phyloP scores from a whole-genome alignment of 2,888 invertebrate species.

The Hyposoter dolosus region DNA sequence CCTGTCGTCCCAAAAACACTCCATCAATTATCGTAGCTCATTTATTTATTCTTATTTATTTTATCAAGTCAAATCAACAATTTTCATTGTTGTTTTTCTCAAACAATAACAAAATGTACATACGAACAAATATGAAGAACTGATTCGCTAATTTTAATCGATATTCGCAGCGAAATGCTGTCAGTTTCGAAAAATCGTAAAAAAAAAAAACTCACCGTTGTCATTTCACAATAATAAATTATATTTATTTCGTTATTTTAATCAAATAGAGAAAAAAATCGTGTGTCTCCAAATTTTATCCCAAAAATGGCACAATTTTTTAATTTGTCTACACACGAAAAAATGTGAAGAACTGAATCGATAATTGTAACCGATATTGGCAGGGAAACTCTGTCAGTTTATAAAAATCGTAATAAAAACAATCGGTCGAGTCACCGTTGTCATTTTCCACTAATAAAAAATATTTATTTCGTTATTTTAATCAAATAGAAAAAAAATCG shows the following conservation, averaged over 20 bases:
- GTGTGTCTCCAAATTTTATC: too few relatives aligned
- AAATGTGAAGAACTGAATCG: not conserved
- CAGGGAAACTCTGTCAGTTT: not conserved
- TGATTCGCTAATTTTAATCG: not conserved
- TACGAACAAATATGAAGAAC: not conserved
- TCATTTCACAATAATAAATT: too few relatives aligned
- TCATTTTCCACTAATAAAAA: too few relatives aligned
- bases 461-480: too few relatives aligned
- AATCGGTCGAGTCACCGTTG: not conserved
- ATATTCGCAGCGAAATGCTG: not conserved
- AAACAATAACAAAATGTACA: not conserved
- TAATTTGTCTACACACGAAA: not conserved
- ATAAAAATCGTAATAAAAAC: not conserved
- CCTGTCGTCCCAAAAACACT: not conserved
- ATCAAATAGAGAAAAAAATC: too few relatives aligned
- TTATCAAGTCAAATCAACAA: too few relatives aligned
- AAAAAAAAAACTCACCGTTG: not conserved
- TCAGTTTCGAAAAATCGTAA: too few relatives aligned
- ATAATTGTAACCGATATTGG: not conserved
- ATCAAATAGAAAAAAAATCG: too few relatives aligned
- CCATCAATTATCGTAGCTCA: not conserved
- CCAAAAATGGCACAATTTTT: too few relatives aligned
- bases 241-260: too few relatives aligned
- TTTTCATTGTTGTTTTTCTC: constrained; percentile 8
- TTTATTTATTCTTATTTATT: constrained; percentile 7